Conservation (phyloP, 2,888 invertebrate genomes). For the Diaphora mendica region DNA sequence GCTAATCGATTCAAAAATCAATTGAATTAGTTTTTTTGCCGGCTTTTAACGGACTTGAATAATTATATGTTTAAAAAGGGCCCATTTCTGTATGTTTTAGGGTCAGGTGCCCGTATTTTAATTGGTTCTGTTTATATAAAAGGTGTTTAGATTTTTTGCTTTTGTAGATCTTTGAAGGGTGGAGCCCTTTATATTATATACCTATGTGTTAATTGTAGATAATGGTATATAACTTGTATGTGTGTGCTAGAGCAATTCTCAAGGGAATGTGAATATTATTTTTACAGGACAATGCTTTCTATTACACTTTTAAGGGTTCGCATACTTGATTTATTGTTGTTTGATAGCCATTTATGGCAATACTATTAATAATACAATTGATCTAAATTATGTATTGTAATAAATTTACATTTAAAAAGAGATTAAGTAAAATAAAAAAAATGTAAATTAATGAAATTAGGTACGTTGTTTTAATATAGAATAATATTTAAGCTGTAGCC, state of each 20-base stretch:
- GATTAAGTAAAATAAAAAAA: too few relatives aligned
- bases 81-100: conserved; percentile 47
- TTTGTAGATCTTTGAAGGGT: conserved; percentile 38
- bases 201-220: conserved; percentile 34
- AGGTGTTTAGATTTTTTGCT: conserved; percentile 52
- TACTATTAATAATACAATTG: conserved; percentile 4
- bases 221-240: conserved; percentile 21
- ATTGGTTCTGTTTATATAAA: conserved; percentile 55
- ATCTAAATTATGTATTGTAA: conserved; percentile 7
- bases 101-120: conserved; percentile 50
- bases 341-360: background rate
- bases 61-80: conserved; percentile 66
- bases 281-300: background rate
- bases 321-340: conserved; percentile 6
- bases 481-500: too few relatives aligned
- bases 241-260: conserved; percentile 15
- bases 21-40: conserved; percentile 68
- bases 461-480: too few relatives aligned
- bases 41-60: conserved; percentile 55
- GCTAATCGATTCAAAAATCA: conserved; percentile 70
- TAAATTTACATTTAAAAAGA: background rate
- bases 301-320: background rate
- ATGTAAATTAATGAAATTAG: too few relatives aligned
- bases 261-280: conserved; percentile 11
- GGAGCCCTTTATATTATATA: conserved; percentile 44